Percentiles rank a stretch among this genome's conserved stretches.
phyloP scores from a whole-genome alignment of 1,140 invertebrate genomes.

The Drosophila paulistorum region DNA sequence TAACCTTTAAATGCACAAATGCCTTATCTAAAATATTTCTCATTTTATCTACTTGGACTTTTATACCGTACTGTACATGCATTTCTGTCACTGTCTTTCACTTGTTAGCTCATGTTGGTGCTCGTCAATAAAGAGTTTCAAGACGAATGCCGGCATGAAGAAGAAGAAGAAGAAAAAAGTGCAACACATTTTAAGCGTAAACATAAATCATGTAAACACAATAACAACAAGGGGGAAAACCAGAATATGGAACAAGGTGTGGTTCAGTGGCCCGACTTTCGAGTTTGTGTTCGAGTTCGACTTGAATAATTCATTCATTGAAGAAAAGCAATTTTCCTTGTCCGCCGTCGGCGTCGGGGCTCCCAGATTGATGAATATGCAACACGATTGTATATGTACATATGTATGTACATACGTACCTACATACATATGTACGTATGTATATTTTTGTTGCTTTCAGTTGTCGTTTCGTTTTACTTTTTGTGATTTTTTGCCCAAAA shows the following conservation, averaged over 20 bases:
- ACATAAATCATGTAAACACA: constrained; percentile 54
- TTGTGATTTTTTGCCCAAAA: constrained; percentile 7
- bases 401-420: no score
- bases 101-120: neutral
- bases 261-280: constrained; percentile 64
- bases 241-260: constrained; percentile 50
- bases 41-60: neutral
- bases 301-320: constrained; percentile 78
- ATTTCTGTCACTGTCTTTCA: neutral
- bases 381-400: constrained; percentile 27
- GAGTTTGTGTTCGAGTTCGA: constrained; percentile 36
- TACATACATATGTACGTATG: no score
- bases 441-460: constrained; percentile 10
- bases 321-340: constrained; percentile 72
- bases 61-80: constrained; percentile 8
- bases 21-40: no score
- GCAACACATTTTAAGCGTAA: constrained; percentile 50
- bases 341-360: constrained; percentile 1
- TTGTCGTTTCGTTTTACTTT: constrained; percentile 10
- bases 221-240: constrained; percentile 20
- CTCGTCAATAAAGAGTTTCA: constrained; percentile 27
- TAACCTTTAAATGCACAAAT: no score
- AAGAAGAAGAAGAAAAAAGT: constrained; percentile 24
- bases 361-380: constrained; percentile 67
- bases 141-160: constrained; percentile 29